Percentiles rank a stretch among this genome's conserved stretches.
Evolutionary conservation across 92 coral and sea anemone genomes (phyloP).

Genomic region (Epizoanthus ramosus): DNA sequence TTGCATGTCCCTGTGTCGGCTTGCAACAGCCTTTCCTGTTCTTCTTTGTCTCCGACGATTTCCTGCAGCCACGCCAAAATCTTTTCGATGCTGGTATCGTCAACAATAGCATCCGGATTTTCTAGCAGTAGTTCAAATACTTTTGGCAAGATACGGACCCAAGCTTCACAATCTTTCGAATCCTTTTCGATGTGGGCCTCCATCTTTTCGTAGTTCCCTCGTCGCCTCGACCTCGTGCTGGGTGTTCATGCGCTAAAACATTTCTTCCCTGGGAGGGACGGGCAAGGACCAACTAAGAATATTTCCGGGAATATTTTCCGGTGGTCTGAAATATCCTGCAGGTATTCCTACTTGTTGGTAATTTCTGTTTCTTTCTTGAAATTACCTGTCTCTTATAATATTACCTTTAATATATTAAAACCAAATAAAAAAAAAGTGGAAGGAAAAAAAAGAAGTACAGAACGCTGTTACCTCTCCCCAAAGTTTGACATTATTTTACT

Average conservation of each 20-base stretch:
- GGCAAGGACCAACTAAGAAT: not conserved
- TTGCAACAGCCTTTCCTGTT: conserved; percentile 36
- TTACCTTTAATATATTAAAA: not conserved
- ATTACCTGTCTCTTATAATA: not conserved
- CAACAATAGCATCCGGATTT: conserved; percentile 79
- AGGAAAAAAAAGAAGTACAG: not conserved
- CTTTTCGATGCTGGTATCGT: conserved; percentile 95
- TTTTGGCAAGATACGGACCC: conserved; percentile 60
- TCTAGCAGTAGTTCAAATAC: conserved; percentile 71
- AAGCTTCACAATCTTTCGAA: conserved; percentile 36
- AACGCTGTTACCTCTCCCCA: not conserved
- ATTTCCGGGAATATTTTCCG: too few relatives aligned
- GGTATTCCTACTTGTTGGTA: too few relatives aligned
- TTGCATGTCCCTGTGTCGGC: conserved; percentile 60
- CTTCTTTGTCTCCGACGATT: conserved; percentile 49
- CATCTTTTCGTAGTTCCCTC: conserved; percentile 12
- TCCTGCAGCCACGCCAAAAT: conserved; percentile 69
- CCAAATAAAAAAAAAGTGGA: conserved; percentile 8
- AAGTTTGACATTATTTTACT: not conserved
- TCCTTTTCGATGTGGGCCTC: not conserved
- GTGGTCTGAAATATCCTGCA: too few relatives aligned
- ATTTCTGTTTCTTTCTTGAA: too few relatives aligned
- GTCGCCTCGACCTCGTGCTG: not conserved
- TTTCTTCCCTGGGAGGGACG: not conserved
- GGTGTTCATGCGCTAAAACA: not conserved